A percentile compares a stretch with the other conserved stretches of the same genome.
Conservation (phyloP, 2,113 vertebrate genomes). For the Clarias batrachus region DNA sequence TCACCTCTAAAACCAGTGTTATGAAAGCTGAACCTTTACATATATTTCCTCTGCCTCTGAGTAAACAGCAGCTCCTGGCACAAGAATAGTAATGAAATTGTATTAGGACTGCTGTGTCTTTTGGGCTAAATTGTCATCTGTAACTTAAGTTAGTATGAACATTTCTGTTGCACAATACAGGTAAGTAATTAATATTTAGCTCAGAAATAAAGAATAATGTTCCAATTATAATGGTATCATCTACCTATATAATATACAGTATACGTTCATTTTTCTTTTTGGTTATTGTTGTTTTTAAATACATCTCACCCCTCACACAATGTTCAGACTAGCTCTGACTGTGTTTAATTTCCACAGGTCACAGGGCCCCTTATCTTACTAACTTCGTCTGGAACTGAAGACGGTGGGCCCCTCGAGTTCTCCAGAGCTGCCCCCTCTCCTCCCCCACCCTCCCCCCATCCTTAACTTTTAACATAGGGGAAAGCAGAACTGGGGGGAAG, state of each 20-base stretch:
- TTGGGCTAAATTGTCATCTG: background rate
- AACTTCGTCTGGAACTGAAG: conserved; percentile 30
- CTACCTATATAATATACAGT: too few species aligned
- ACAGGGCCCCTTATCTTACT: conserved; percentile 12
- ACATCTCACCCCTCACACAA: background rate
- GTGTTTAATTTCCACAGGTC: conserved; percentile 13
- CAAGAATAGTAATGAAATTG: background rate
- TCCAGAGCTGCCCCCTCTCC: background rate
- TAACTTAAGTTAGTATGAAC: background rate
- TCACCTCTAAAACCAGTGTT: background rate
- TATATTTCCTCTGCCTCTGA: background rate
- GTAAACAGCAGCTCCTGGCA: background rate
- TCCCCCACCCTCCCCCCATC: background rate
- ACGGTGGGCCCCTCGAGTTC: conserved; percentile 8
- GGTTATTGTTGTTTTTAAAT: background rate
- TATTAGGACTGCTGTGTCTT: background rate
- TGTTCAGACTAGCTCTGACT: background rate
- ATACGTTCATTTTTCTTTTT: background rate
- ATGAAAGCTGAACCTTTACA: background rate
- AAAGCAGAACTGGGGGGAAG: conserved; percentile 5
- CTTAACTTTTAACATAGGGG: conserved; percentile 24
- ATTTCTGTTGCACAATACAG: background rate
- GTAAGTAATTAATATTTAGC: background rate
- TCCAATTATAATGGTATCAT: background rate
- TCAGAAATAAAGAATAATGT: background rate